phyloP scores from a whole-genome alignment of 2,113 vertebrate genomes.

The Melanerpes formicivorus region DNA sequence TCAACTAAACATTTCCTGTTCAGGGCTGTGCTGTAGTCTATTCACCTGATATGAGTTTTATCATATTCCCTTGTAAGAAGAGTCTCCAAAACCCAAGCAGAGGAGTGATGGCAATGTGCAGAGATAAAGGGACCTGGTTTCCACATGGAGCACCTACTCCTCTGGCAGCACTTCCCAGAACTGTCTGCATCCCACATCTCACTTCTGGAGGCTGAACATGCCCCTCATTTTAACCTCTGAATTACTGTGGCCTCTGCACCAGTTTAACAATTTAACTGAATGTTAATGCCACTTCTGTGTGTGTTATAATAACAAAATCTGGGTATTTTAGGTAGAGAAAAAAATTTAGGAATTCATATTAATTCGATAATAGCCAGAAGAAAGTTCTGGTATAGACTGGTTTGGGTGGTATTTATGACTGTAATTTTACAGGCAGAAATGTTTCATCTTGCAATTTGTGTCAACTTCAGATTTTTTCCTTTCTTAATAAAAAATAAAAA shows the following conservation, averaged over 20 bases:
- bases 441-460: neutral
- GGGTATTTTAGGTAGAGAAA: neutral
- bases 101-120: neutral
- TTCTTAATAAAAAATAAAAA: neutral
- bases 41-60: neutral
- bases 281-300: neutral
- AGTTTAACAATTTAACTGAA: neutral
- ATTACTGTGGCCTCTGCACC: neutral
- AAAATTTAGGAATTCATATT: neutral
- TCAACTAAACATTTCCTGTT: neutral
- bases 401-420: neutral
- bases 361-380: neutral
- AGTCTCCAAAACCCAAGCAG: neutral
- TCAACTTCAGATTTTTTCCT: neutral
- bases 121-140: neutral
- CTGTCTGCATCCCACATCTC: neutral
- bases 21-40: neutral
- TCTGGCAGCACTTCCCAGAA: neutral
- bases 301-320: neutral
- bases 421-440: neutral
- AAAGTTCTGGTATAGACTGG: neutral
- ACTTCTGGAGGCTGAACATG: fast-evolving
- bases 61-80: neutral
- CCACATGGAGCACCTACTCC: neutral
- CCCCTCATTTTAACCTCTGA: neutral